Evolutionary conservation across 2,888 invertebrate genomes (phyloP).

Genomic region (Chrysotoxum bicinctum): DNA sequence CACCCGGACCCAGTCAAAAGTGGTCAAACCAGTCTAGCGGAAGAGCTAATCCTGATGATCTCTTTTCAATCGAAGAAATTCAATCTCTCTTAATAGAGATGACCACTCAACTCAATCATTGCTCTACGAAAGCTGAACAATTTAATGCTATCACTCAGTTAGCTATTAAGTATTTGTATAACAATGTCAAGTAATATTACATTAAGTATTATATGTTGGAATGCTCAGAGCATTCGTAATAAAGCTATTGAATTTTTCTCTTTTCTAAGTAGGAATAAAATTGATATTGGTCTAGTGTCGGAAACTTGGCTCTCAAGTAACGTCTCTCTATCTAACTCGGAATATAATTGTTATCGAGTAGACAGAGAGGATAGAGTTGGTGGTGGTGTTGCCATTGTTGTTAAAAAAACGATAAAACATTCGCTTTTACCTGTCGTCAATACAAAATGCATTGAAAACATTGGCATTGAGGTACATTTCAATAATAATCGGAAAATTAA

Average conservation of each 20-base stretch:
- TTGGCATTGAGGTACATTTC: conserved; percentile 4
- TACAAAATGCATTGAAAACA: conserved; percentile 20
- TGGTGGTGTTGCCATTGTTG: conserved; percentile 28
- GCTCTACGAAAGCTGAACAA: background rate
- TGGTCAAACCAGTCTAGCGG: background rate
- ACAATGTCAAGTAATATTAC: background rate
- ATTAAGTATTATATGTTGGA: background rate
- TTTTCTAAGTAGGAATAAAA: conserved; percentile 4
- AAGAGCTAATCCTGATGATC: background rate
- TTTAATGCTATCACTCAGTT: background rate
- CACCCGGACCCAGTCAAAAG: background rate
- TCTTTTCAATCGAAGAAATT: no score
- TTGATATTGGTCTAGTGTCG: no score
- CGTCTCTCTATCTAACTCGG: background rate
- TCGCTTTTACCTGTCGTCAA: background rate
- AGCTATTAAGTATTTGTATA: background rate
- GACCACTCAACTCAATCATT: background rate
- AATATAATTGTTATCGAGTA: conserved; percentile 12
- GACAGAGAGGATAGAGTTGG: no score
- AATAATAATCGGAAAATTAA: background rate
- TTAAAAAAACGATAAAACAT: conserved; percentile 6
- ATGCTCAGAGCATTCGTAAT: background rate
- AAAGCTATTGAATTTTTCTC: conserved; percentile 11
- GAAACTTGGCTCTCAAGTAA: conserved; percentile 1
- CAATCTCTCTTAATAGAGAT: no score